These are phyloP conservation scores for Tipula vernalis DNA, from an alignment of 2,888 invertebrate genomes.

Conservation along the genomic window DNA sequence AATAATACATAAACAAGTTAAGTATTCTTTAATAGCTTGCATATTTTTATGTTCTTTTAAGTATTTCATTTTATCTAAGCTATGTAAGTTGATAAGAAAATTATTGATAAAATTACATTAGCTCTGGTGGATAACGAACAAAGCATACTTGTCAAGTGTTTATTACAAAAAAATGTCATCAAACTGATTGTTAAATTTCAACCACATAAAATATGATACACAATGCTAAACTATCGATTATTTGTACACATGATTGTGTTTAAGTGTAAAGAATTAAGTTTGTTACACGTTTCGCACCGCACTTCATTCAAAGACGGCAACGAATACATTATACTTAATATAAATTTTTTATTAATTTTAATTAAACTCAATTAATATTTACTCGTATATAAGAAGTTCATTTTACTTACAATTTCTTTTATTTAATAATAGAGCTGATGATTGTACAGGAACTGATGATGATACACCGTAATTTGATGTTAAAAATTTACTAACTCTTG, in stretches of 20 bases:
- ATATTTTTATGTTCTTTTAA: too few relatives aligned
- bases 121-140: too few relatives aligned
- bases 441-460: constrained; percentile 6
- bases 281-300: neutral
- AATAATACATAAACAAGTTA: too few relatives aligned
- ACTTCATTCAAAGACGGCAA: neutral
- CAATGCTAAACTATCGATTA: neutral
- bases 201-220: neutral
- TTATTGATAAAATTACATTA: neutral
- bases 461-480: constrained; percentile 1
- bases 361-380: neutral
- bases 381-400: neutral
- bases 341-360: neutral
- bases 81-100: neutral
- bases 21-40: too few relatives aligned
- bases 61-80: neutral
- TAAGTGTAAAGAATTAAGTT: neutral
- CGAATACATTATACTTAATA: neutral
- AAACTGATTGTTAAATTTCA: too few relatives aligned
- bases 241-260: neutral
- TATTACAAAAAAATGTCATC: too few relatives aligned
- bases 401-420: constrained; percentile 1
- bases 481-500: constrained; percentile 11
- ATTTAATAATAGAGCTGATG: neutral
- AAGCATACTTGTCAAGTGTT: too few relatives aligned